Percentiles rank a stretch among this genome's conserved stretches.
phyloP scores from a whole-genome alignment of 2,113 vertebrate species.

The Cyprichromis sp. region DNA sequence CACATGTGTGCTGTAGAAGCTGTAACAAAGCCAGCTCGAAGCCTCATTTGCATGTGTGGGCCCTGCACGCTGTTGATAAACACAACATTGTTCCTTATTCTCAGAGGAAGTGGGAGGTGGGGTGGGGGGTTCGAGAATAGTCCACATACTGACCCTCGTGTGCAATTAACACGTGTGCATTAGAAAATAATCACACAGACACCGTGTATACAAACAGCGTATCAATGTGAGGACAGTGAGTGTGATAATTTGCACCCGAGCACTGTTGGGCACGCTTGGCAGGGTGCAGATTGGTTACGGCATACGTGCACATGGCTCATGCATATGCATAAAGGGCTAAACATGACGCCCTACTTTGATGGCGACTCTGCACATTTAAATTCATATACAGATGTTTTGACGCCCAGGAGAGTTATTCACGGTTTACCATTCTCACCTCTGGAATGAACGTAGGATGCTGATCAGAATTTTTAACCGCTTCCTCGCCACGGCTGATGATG shows the following conservation, averaged over 20 bases:
- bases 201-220: background rate
- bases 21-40: background rate
- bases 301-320: background rate
- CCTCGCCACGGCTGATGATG: background rate
- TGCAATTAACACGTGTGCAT: background rate
- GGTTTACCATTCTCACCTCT: background rate
- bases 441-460: background rate
- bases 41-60: background rate
- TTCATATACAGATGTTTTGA: background rate
- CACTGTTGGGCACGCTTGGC: background rate
- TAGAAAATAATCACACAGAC: background rate
- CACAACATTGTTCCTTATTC: background rate
- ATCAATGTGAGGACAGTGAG: constrained; percentile 4
- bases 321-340: background rate
- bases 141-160: background rate
- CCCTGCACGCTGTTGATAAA: background rate
- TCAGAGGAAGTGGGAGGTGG: background rate
- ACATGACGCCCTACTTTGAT: background rate
- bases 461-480: background rate
- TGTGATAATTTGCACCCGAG: background rate
- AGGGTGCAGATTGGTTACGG: background rate
- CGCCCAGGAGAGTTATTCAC: background rate
- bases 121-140: background rate
- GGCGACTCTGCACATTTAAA: background rate
- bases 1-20: background rate